Conservation (phyloP, 1,140 invertebrate species). For the Drosophila navojoa region DNA sequence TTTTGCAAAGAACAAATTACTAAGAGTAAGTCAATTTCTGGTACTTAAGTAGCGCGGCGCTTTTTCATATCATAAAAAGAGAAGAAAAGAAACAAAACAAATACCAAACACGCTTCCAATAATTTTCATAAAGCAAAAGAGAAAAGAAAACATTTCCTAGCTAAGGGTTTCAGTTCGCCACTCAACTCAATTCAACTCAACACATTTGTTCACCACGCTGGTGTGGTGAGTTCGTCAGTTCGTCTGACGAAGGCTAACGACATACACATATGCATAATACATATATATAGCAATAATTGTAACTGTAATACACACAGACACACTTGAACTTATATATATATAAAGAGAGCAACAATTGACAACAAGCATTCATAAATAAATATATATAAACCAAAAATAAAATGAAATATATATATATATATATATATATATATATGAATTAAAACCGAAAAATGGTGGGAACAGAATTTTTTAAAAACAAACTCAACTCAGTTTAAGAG, state of each 20-base stretch:
- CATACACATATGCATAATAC: slow-evolving; percentile 27
- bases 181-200: slow-evolving; percentile 4
- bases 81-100: neutral
- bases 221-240: neutral
- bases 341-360: slow-evolving; percentile 70
- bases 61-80: neutral
- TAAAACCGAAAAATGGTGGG: slow-evolving; percentile 76
- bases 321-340: slow-evolving; percentile 7
- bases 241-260: slow-evolving; percentile 32
- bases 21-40: slow-evolving; percentile 4
- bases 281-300: slow-evolving; percentile 64
- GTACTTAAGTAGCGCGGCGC: slow-evolving; percentile 2
- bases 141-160: slow-evolving; percentile 61
- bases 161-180: slow-evolving; percentile 74
- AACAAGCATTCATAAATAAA: slow-evolving; percentile 69
- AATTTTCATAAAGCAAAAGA: slow-evolving; percentile 39
- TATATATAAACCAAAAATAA: slow-evolving; percentile 66
- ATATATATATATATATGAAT: slow-evolving; percentile 65
- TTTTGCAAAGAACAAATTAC: neutral
- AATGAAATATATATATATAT: too few relatives aligned
- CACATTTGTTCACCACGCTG: slow-evolving; percentile 40
- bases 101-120: slow-evolving; percentile 52
- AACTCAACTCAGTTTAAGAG: slow-evolving; percentile 73
- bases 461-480: slow-evolving; percentile 71
- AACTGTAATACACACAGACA: slow-evolving; percentile 54